phyloP scores from a whole-genome alignment of 2,888 invertebrate species.

The Torymus texanus region DNA sequence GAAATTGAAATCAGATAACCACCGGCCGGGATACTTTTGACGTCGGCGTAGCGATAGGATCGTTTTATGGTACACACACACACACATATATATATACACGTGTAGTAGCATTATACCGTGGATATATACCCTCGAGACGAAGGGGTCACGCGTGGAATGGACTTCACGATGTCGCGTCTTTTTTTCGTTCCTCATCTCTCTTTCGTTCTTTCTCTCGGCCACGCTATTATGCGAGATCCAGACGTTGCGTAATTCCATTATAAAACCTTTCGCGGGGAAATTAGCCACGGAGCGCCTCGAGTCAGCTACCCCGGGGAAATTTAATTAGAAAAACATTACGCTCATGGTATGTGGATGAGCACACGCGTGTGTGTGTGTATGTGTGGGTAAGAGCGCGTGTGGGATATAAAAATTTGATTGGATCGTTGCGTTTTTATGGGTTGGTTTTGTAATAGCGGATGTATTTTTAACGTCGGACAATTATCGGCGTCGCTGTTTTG shows the following conservation, averaged over 20 bases:
- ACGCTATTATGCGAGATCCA: not conserved
- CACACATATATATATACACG: not conserved
- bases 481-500: too few relatives aligned
- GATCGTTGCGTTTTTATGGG: not conserved
- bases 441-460: not conserved
- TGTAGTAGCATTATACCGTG: not conserved
- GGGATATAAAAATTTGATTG: slow-evolving; percentile 15
- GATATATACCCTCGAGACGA: too few relatives aligned
- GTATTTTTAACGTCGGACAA: too few relatives aligned
- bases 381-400: not conserved
- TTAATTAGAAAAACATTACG: slow-evolving; percentile 26
- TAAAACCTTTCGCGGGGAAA: not conserved
- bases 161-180: too few relatives aligned
- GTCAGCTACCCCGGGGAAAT: slow-evolving; percentile 26
- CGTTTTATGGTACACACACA: slow-evolving; percentile 6
- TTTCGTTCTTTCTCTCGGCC: too few relatives aligned
- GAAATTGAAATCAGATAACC: slow-evolving; percentile 45
- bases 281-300: not conserved
- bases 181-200: too few relatives aligned
- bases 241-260: slow-evolving; percentile 31
- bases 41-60: slow-evolving; percentile 21
- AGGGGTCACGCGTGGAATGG: too few relatives aligned
- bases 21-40: slow-evolving; percentile 11
- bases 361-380: too few relatives aligned
- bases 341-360: not conserved